A percentile compares a stretch with the other conserved stretches of the same genome.
Conservation (phyloP, 1,140 invertebrate genomes). For the Drosophila arizonae region DNA sequence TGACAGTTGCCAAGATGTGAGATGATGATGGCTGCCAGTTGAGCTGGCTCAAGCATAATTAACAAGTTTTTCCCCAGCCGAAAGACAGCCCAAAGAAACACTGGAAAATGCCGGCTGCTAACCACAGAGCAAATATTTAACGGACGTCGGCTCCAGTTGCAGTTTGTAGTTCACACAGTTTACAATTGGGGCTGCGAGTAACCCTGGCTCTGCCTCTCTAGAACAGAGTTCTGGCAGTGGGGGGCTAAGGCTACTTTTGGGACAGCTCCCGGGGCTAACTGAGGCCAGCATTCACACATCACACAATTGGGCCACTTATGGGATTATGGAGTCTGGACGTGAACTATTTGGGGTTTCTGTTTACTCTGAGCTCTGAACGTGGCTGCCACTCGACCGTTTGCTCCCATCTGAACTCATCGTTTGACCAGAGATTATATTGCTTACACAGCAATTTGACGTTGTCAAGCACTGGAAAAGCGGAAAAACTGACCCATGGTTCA, state of each 20-base stretch:
- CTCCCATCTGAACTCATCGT: conserved; percentile 45
- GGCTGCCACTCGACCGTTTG: conserved; percentile 27
- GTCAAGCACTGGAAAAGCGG: conserved; percentile 1
- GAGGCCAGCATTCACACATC: conserved; percentile 37
- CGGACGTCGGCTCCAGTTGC: conserved; percentile 42
- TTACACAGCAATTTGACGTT: conserved; percentile 57
- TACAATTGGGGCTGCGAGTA: conserved; percentile 23
- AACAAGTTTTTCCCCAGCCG: conserved; percentile 65
- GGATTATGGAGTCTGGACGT: conserved; percentile 48
- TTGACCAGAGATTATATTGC: conserved; percentile 56
- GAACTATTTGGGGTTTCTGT: conserved; percentile 24
- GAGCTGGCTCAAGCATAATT: conserved; percentile 65
- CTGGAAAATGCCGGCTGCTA: conserved; percentile 58
- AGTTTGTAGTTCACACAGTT: conserved; percentile 53
- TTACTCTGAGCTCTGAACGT: conserved; percentile 2
- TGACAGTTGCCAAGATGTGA: conserved; percentile 58
- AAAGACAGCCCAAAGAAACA: conserved; percentile 18
- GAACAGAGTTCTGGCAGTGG: neutral
- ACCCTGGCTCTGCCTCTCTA: neutral
- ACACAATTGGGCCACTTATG: conserved; percentile 63
- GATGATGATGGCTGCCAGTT: conserved; percentile 8
- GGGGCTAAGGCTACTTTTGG: conserved; percentile 15
- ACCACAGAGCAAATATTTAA: conserved; percentile 65
- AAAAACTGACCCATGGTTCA: neutral
- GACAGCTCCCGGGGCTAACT: conserved; percentile 24